Conservation (phyloP, 2,888 invertebrate species). For the Erannis defoliaria region DNA sequence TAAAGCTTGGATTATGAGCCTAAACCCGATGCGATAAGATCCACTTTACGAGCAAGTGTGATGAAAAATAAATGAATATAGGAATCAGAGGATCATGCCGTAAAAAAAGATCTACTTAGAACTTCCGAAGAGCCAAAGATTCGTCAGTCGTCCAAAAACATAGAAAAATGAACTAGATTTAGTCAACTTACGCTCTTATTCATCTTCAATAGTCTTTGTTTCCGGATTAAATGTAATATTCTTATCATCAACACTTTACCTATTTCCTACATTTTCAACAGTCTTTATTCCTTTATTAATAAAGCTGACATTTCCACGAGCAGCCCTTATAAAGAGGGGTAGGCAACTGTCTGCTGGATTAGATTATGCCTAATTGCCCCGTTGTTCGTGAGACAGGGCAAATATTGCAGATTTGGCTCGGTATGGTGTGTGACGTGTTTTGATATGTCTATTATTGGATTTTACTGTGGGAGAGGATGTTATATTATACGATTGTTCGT, state of each 20-base stretch:
- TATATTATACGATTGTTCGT: conserved; percentile 50
- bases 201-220: not conserved
- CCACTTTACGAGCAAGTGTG: too few relatives aligned
- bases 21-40: too few relatives aligned
- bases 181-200: not conserved
- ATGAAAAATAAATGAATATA: too few relatives aligned
- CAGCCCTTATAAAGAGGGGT: conserved; percentile 40
- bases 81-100: too few relatives aligned
- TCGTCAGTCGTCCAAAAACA: too few relatives aligned
- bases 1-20: too few relatives aligned
- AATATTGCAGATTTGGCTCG: conserved; percentile 60
- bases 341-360: conserved; percentile 39
- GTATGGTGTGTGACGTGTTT: conserved; percentile 66
- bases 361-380: conserved; percentile 66
- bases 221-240: not conserved
- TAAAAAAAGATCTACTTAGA: too few relatives aligned
- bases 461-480: conserved; percentile 41
- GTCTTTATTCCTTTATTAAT: conserved; percentile 2
- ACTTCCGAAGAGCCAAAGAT: too few relatives aligned
- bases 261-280: not conserved
- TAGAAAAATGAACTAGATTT: too few relatives aligned
- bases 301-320: conserved; percentile 30
- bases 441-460: conserved; percentile 63
- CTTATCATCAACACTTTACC: conserved; percentile 5
- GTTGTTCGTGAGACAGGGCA: conserved; percentile 65